These are phyloP conservation scores for Hyppa rectilinea DNA, from an alignment of 2,888 invertebrate species.

Conservation along the genomic window DNA sequence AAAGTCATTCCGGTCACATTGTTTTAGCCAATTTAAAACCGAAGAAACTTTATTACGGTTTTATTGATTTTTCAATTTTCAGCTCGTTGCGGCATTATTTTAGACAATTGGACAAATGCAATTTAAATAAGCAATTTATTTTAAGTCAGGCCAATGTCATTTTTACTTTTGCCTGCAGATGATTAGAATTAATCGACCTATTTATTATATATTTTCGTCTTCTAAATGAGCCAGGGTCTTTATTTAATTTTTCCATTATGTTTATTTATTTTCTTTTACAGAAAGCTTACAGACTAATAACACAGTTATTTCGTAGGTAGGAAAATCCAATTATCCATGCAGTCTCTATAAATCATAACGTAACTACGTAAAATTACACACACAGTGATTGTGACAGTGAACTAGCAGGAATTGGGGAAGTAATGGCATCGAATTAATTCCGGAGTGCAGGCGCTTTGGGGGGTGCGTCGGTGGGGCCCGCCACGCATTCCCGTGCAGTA, in stretches of 20 bases:
- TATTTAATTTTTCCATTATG: too few relatives aligned
- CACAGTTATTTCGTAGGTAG: too few relatives aligned
- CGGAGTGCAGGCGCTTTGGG: conserved; percentile 54
- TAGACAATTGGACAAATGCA: conserved; percentile 9
- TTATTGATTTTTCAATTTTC: conserved; percentile 41
- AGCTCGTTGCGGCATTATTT: conserved; percentile 10
- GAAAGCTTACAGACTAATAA: too few relatives aligned
- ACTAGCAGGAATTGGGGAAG: conserved; percentile 60
- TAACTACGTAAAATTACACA: conserved; percentile 11
- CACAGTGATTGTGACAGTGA: conserved; percentile 45
- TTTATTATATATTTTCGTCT: conserved; percentile 10
- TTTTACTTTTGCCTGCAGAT: not conserved
- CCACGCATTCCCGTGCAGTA: conserved; percentile 87
- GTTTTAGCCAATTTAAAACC: conserved; percentile 52
- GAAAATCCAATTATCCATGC: too few relatives aligned
- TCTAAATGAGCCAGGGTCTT: too few relatives aligned
- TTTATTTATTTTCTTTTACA: too few relatives aligned
- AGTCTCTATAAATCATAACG: conserved; percentile 11
- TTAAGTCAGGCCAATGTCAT: not conserved
- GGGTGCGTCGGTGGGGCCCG: conserved; percentile 64
- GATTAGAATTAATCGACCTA: not conserved
- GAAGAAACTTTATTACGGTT: conserved; percentile 18
- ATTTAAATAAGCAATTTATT: conserved; percentile 11
- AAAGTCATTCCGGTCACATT: conserved; percentile 65
- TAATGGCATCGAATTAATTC: conserved; percentile 55